Evolutionary conservation across 2,888 invertebrate species (phyloP).

Genomic region (Mythimna impura): DNA sequence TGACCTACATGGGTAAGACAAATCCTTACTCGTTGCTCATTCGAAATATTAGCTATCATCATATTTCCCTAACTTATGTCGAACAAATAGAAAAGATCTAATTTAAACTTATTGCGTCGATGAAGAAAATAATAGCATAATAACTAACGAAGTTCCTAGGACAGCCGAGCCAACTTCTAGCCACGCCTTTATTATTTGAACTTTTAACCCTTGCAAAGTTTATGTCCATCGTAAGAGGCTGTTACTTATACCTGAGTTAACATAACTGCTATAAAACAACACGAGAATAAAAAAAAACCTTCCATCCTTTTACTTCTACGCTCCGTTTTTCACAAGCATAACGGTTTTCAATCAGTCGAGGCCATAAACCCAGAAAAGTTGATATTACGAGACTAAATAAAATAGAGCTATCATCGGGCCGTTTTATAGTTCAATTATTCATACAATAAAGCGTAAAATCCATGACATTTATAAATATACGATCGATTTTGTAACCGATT

Average conservation of each 20-base stretch:
- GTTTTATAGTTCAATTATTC: constrained; percentile 72
- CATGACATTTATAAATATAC: constrained; percentile 83
- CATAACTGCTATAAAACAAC: constrained; percentile 37
- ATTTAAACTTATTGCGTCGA: constrained; percentile 47
- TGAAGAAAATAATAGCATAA: constrained; percentile 46
- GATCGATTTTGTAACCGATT: constrained; percentile 78
- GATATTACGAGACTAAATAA: constrained; percentile 59
- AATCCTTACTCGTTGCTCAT: background rate
- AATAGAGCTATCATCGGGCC: constrained; percentile 62
- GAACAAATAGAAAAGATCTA: constrained; percentile 32
- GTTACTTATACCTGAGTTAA: constrained; percentile 44
- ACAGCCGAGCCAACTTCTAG: constrained; percentile 35
- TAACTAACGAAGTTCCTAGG: constrained; percentile 47
- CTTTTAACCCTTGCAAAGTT: constrained; percentile 48
- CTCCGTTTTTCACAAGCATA: constrained; percentile 45
- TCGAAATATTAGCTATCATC: background rate
- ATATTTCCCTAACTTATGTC: constrained; percentile 6
- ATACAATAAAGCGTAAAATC: constrained; percentile 76
- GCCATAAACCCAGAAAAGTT: constrained; percentile 27
- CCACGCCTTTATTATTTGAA: constrained; percentile 60
- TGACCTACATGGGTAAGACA: background rate
- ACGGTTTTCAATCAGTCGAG: constrained; percentile 37
- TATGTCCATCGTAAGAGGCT: constrained; percentile 46
- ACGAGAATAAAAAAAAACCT: constrained; percentile 13
- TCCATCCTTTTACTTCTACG: constrained; percentile 8